Percentiles rank a stretch among this genome's conserved stretches.
Conservation (phyloP, 1,140 invertebrate species). For the Hylaeus anthracinus region DNA sequence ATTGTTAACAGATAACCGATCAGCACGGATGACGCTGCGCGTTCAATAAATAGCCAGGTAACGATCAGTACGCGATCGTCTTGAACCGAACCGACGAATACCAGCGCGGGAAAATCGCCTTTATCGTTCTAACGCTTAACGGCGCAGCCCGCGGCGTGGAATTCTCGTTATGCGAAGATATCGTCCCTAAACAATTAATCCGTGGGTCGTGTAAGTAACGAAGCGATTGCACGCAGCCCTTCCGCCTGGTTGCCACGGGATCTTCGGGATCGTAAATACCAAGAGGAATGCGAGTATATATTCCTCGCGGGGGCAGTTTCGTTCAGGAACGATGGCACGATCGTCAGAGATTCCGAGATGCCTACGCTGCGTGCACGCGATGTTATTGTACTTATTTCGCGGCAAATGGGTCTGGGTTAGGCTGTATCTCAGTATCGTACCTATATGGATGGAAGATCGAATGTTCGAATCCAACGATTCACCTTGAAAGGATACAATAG, state of each 20-base stretch:
- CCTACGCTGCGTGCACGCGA: conserved; percentile 41
- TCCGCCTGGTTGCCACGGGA: background rate
- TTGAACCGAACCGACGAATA: background rate
- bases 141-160: background rate
- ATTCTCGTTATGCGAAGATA: conserved; percentile 18
- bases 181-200: conserved; percentile 38
- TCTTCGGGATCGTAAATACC: conserved; percentile 26
- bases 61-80: conserved; percentile 1
- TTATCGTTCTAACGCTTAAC: background rate
- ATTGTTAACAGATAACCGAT: background rate
- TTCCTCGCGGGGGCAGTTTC: background rate
- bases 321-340: background rate
- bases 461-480: no score
- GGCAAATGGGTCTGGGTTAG: background rate
- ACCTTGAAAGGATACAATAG: no score
- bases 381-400: conserved; percentile 51
- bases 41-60: background rate
- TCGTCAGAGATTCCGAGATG: conserved; percentile 35
- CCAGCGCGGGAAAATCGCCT: no score
- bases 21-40: background rate
- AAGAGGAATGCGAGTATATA: conserved; percentile 32
- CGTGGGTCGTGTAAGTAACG: conserved; percentile 26
- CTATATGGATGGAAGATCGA: no score
- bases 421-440: no score
- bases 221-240: conserved; percentile 18